These are phyloP conservation scores for Ornithoptera alexandrae DNA, from an alignment of 2,888 invertebrate genomes.

Conservation along the genomic window DNA sequence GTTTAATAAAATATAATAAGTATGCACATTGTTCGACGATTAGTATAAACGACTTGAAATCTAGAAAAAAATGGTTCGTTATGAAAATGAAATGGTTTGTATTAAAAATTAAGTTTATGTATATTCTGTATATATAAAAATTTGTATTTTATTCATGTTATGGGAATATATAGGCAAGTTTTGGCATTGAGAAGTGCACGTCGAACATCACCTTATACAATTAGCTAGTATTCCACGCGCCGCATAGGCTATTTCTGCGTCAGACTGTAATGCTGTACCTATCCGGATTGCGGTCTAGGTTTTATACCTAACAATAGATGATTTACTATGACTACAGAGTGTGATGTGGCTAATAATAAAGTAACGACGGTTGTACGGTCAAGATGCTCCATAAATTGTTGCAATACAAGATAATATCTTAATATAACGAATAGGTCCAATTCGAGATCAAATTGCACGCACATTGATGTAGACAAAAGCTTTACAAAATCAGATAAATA, in stretches of 20 bases:
- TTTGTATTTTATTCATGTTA: constrained; percentile 40
- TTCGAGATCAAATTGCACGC: no score
- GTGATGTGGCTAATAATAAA: constrained; percentile 34
- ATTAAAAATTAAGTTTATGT: background rate
- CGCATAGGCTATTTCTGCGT: constrained; percentile 61
- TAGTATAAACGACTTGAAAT: no score
- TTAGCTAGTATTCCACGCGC: constrained; percentile 47
- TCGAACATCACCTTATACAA: constrained; percentile 43
- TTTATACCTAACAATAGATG: constrained; percentile 57
- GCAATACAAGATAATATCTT: background rate
- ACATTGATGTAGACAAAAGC: no score
- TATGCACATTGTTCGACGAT: no score
- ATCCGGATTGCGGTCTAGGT: constrained; percentile 51
- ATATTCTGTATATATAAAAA: background rate
- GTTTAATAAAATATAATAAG: no score
- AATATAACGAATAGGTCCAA: no score
- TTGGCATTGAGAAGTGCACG: constrained; percentile 45
- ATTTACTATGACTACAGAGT: constrained; percentile 43
- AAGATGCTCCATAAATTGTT: background rate
- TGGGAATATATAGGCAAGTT: constrained; percentile 48
- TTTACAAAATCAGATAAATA: no score
- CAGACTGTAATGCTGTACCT: constrained; percentile 32
- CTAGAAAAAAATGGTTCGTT: background rate
- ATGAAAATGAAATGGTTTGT: background rate
- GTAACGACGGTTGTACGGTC: background rate